Evolutionary conservation across 1,140 invertebrate species (phyloP).

Genomic region (Hetaerina americana): DNA sequence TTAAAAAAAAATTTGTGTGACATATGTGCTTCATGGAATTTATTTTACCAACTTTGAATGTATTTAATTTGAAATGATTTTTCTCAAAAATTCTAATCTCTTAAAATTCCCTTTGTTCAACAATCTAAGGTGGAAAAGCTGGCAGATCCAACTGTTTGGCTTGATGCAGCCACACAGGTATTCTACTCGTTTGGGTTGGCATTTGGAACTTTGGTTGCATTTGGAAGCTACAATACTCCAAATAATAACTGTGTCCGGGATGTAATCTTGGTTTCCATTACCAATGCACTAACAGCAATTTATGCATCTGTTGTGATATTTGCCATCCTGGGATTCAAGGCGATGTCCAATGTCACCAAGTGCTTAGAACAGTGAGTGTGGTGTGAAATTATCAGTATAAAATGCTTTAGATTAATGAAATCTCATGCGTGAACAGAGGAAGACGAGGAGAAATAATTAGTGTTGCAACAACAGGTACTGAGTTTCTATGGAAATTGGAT

Average conservation of each 20-base stretch:
- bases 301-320: constrained; percentile 89
- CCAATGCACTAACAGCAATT: constrained; percentile 84
- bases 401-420: not conserved
- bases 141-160: constrained; percentile 70
- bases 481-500: not conserved
- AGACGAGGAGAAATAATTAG: not conserved
- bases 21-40: no score
- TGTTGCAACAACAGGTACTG: not conserved
- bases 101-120: not conserved
- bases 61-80: no score
- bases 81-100: no score
- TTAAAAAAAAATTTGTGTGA: no score
- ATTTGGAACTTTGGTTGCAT: constrained; percentile 83
- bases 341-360: constrained; percentile 62
- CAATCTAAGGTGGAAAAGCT: constrained; percentile 56
- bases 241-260: constrained; percentile 85
- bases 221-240: constrained; percentile 79
- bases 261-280: constrained; percentile 74
- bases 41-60: no score
- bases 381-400: not conserved
- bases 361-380: constrained; percentile 56
- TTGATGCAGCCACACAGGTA: constrained; percentile 89
- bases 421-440: not conserved
- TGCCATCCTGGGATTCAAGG: constrained; percentile 77
- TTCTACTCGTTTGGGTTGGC: constrained; percentile 90